Evolutionary conservation across 2,797 vertebrate species (phyloP).

Genomic region (Hoplostethus atlanticus): DNA sequence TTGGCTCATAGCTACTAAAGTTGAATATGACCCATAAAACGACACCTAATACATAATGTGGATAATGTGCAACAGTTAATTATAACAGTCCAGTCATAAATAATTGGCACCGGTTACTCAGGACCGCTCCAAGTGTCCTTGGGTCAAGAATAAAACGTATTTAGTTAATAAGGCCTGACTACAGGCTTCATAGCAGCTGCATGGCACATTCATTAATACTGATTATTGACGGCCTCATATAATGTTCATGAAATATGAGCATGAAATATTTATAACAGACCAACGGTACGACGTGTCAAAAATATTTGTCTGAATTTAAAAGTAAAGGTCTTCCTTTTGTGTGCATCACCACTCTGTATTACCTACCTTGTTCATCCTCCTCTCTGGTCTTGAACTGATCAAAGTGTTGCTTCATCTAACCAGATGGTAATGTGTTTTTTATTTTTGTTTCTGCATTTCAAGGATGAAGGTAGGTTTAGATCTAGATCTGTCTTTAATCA

Average conservation of each 20-base stretch:
- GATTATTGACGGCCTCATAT: constrained; percentile 17
- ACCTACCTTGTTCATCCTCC: constrained; percentile 14
- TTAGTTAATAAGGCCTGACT: constrained; percentile 59
- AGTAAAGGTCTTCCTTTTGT: constrained; percentile 52
- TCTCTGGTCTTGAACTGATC: constrained; percentile 14
- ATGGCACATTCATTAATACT: constrained; percentile 54
- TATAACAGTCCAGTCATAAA: constrained; percentile 46
- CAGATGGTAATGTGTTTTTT: too few relatives aligned
- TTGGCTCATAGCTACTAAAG: background rate
- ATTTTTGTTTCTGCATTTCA: background rate
- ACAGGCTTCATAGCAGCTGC: constrained; percentile 29
- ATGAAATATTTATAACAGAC: constrained; percentile 48
- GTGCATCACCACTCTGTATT: background rate
- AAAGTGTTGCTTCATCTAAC: constrained; percentile 19
- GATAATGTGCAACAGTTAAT: constrained; percentile 39
- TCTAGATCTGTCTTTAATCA: background rate
- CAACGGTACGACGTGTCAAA: constrained; percentile 57
- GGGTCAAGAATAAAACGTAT: constrained; percentile 59
- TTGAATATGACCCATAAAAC: constrained; percentile 42
- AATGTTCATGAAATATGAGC: constrained; percentile 39
- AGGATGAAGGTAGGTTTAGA: background rate
- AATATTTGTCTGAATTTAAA: constrained; percentile 44
- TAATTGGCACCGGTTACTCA: constrained; percentile 24
- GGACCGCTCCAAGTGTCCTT: constrained; percentile 33
- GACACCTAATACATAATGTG: constrained; percentile 36